Evolutionary conservation across 2,113 vertebrate species (phyloP), one percentile per base, ranked within the genome.

Genomic region (Pachypanchax playfairii): DNA sequence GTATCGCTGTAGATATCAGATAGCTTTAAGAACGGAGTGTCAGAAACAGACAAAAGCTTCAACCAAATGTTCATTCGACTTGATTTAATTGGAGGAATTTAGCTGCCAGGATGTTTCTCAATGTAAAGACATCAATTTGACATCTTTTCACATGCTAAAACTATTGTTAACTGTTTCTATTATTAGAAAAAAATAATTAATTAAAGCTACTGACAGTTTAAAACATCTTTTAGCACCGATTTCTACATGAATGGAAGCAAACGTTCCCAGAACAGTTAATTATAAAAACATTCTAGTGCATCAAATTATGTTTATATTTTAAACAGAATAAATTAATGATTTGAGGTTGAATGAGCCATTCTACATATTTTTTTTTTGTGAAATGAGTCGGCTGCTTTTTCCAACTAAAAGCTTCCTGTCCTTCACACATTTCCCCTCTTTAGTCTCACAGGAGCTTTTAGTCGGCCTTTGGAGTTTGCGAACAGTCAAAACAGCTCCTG

Each of bases 361-460:
- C n/a, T n/a, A n/a, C n/a, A n/a, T 43, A 41, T 64, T 25, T 53
- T 63, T 24, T 7, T 24, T 26, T 31, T 36, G 39, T 41, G 65
- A 68, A 52, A 50, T 47, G 22, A 63, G 63, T 58, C 14, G 22
- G 41, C 44, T 36, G 24, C n/a, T 57, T 46, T 20, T 41, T 50
- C 13, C 33, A 42, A 29, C 24, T 2, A 41, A 26, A 54, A 65
- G 41, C 39, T 35, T 53, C 52, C 35, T 49, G 66, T 77, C 75
- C 70, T 84, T 84, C 78, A 82, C 75, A 66, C 59, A 36, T 57
- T 44, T 42, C 20, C 28, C 14, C 41, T 10, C 26, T 38, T 53
- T 43, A 53, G 66, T 77, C 78, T 77, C 81, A 64, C 59, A 63
- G 78, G 78, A 84, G 81, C 75, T 82, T 69, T 72, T 75, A 73